Conservation (phyloP, 2,797 vertebrate species). For the Peromyscus eremicus region DNA sequence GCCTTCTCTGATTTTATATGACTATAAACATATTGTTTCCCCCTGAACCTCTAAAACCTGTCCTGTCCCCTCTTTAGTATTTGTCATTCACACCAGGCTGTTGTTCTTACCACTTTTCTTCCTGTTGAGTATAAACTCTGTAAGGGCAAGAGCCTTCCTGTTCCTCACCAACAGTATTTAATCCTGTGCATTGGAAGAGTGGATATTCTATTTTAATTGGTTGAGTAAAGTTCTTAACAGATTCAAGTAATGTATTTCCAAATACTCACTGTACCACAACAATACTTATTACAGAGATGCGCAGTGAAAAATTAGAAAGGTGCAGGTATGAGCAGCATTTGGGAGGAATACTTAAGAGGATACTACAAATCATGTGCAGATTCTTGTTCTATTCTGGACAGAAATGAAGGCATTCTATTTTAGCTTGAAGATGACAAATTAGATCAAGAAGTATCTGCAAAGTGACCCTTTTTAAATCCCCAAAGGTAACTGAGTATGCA, state of each 20-base stretch:
- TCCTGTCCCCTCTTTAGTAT: not conserved
- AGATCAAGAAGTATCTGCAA: not conserved
- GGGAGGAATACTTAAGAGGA: not conserved
- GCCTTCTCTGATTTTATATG: not conserved
- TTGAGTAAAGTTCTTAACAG: conserved; percentile 13
- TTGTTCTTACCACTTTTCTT: not conserved
- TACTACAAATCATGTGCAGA: not conserved
- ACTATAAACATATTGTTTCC: not conserved
- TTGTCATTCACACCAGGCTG: not conserved
- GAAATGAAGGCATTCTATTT: not conserved
- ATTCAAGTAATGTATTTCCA: not conserved
- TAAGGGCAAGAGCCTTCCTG: not conserved
- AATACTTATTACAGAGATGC: not conserved
- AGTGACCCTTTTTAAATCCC: not conserved
- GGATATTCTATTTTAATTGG: not conserved
- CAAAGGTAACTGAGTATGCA: not conserved
- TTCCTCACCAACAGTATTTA: not conserved
- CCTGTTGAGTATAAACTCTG: not conserved
- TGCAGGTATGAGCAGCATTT: not conserved
- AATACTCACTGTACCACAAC: not conserved
- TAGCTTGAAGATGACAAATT: not conserved
- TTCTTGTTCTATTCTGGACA: not conserved
- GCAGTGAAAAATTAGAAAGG: conserved; percentile 26
- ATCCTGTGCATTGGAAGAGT: not conserved
- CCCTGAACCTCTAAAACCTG: not conserved